These are phyloP conservation scores for Sitta carolinensis DNA, from an alignment of 2,797 vertebrate species.

Conservation along the genomic window DNA sequence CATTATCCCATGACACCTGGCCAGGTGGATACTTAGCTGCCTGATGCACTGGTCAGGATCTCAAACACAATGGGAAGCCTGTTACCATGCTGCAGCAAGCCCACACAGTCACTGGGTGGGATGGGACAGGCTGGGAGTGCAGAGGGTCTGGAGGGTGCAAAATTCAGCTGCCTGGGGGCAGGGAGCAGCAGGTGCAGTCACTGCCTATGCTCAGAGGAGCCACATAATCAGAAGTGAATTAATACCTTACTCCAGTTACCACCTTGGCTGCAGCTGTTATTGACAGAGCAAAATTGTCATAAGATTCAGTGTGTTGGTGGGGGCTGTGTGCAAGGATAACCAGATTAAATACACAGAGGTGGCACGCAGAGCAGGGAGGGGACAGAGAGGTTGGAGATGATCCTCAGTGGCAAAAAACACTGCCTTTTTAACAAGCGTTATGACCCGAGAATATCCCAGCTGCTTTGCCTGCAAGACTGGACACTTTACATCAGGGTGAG, in stretches of 20 bases:
- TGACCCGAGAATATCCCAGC: neutral
- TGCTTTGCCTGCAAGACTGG: neutral
- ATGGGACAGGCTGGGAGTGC: neutral
- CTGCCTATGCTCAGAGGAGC: neutral
- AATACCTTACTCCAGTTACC: neutral
- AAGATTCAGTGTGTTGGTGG: neutral
- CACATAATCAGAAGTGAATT: neutral
- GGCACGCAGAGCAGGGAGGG: neutral
- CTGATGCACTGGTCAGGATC: rapidly evolving
- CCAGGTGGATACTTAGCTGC: neutral
- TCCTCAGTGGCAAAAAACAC: neutral
- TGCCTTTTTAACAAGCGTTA: neutral
- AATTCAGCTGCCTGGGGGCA: neutral
- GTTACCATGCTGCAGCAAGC: neutral
- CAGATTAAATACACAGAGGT: neutral
- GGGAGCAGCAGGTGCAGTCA: neutral
- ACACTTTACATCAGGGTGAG: rapidly evolving
- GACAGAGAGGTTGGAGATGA: neutral
- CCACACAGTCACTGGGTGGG: neutral
- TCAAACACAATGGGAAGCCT: neutral
- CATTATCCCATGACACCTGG: neutral
- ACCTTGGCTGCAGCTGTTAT: neutral
- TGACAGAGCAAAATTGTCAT: neutral
- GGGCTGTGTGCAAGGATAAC: neutral
- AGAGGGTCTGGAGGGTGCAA: neutral